Evolutionary conservation across 2,113 vertebrate species (phyloP), one percentile per base, ranked within the genome.

Genomic region (Monopterus albus): DNA sequence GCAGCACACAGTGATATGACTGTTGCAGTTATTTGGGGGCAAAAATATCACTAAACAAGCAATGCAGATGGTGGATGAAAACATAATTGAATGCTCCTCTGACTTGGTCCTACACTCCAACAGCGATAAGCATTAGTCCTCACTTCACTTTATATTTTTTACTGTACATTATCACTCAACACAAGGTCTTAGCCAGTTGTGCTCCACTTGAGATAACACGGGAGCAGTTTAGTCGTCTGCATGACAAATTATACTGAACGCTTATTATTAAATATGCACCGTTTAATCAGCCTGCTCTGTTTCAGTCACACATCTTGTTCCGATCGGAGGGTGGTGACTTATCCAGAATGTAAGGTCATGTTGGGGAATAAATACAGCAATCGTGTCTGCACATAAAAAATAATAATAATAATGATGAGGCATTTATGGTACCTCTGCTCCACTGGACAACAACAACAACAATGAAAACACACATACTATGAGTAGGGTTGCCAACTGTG

Each of bases 21-120:
- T 69, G 57, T 66, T 0, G 55, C 67, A 63, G 60, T 56, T 83
- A 74, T 74, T 74, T 23, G 36, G 47, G 53, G 58, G 42, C 47
- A 72, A 52, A 59, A 60, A 80, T 57, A 70, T 50, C 6, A 40
- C 43, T 51, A 65, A 84, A 75, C 64, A 84, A 89, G 72, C 70
- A 79, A 75, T 58, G 18, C 52, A 15, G 68, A 63, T 36, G 28
- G 50, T 10, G 38, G 52, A 79, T 79, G 59, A 79, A 81, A 85
- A 59, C 45, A 62, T 71, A 78, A 86, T 85, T 82, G 58, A 71
- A 84, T 65, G 52, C 72, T 61, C 12, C 51, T 84, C 60, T 78
- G 74, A 79, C 64, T 55, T 13, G 6, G 33, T 59, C 62, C 53
- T 33, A 59, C 76, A 62, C 56, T 80, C 71, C 84, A 61, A 13